phyloP scores from a whole-genome alignment of 2,888 invertebrate species.

The Pandemis cinnamomeana region DNA sequence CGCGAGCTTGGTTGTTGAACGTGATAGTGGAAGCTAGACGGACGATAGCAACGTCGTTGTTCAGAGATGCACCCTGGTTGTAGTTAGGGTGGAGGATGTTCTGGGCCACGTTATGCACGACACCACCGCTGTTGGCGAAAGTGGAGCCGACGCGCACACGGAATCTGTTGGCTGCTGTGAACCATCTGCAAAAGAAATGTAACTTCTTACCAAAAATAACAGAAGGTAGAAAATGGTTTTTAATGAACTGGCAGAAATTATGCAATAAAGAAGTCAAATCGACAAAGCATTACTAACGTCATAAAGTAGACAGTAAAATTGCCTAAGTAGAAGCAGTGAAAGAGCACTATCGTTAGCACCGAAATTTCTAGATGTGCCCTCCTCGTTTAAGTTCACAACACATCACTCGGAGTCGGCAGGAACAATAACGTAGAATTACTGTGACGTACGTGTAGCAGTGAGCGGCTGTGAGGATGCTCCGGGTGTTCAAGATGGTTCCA shows the following conservation, averaged over 20 bases:
- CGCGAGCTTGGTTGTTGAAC: slow-evolving; percentile 47
- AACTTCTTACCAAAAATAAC: too few species aligned
- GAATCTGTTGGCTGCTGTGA: slow-evolving; percentile 22
- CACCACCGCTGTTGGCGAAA: slow-evolving; percentile 53
- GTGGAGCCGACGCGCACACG: slow-evolving; percentile 39
- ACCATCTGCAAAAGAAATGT: background rate
- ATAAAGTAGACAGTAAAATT: too few species aligned
- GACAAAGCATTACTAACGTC: too few species aligned
- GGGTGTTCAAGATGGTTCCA: slow-evolving; percentile 56
- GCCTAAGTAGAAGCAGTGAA: too few species aligned
- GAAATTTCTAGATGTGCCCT: too few species aligned
- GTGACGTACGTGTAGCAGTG: slow-evolving; percentile 52
- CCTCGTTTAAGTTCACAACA: too few species aligned
- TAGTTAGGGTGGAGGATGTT: slow-evolving; percentile 52
- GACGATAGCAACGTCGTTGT: slow-evolving; percentile 60
- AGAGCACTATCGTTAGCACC: too few species aligned
- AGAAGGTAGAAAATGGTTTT: too few species aligned
- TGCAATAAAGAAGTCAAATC: too few species aligned
- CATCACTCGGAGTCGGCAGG: too few species aligned
- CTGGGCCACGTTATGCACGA: slow-evolving; percentile 42
- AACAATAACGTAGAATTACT: too few species aligned
- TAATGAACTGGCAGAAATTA: too few species aligned
- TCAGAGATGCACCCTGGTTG: slow-evolving; percentile 38
- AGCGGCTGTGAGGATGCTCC: slow-evolving; percentile 55
- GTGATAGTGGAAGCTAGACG: slow-evolving; percentile 46